Evolutionary conservation across 2,888 invertebrate genomes (phyloP).

Genomic region (Auanema freiburgensis): DNA sequence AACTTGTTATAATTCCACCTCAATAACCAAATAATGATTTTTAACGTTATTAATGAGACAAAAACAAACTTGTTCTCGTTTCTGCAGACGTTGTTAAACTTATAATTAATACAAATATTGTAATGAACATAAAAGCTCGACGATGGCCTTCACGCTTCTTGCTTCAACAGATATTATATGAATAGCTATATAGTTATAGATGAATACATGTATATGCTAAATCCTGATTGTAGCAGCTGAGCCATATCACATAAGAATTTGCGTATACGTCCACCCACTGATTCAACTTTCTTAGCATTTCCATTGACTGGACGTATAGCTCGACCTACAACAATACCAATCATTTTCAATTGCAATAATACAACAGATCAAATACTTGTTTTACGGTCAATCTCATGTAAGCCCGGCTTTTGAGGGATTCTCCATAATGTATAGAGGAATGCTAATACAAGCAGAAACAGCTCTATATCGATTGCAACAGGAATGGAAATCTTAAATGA

Average conservation of each 20-base stretch:
- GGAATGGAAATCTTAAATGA: constrained; percentile 28
- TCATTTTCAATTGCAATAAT: background rate
- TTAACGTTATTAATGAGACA: background rate
- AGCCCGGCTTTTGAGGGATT: constrained; percentile 38
- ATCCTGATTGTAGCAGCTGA: constrained; percentile 3
- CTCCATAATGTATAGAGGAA: constrained; percentile 36
- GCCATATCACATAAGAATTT: constrained; percentile 15
- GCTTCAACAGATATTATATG: background rate
- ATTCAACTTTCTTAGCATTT: constrained; percentile 14
- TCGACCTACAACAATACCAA: constrained; percentile 5
- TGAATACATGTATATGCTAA: constrained; percentile 13
- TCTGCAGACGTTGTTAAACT: constrained; percentile 45
- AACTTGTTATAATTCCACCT: constrained; percentile 40
- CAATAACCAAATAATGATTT: constrained; percentile 2
- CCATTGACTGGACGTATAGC: constrained; percentile 13
- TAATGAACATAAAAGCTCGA: constrained; percentile 45
- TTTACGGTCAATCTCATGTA: constrained; percentile 20
- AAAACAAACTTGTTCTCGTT: constrained; percentile 37
- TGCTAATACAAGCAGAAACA: constrained; percentile 41
- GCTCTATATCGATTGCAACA: constrained; percentile 40
- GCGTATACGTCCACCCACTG: background rate
- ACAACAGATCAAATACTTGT: constrained; percentile 6
- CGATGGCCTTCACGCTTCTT: constrained; percentile 38
- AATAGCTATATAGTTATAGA: no score
- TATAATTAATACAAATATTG: constrained; percentile 33